Base-by-base conservation (phyloP, 2,888 invertebrate species). In the Blastobasis lacticolella region DNA sequence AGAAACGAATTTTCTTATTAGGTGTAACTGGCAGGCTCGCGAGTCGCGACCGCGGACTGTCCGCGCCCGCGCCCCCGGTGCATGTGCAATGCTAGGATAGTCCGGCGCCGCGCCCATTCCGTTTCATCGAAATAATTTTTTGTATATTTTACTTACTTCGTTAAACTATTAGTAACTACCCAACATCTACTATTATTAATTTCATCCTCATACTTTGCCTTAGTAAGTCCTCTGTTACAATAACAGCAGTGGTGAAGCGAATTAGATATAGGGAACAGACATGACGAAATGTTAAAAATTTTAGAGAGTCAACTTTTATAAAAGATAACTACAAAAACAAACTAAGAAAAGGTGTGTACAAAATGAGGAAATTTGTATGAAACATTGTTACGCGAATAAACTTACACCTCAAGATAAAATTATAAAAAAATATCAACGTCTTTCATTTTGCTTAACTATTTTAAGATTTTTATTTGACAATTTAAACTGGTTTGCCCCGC, bases 381-480 rank as follows among this genome's bases (percentile, higher is more conserved):
- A 84, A 87, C 80, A 86, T 87, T 88, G 88, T 88, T 88, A 88
- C 84, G 88, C 87, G 86, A 87, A 87, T 88, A 88, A 88, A 87
- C 87, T 86, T 88, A 88, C 87, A 88, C 88, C 88, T 86, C 87
- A 84, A 85, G 77, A 84, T 86, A 86, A 87, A 83, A 85, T 80
- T 81, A 79, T 73, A 81, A 75, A 81, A 81, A 74, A 58, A 69
- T 70, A 69, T 61, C 66, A 5, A 59, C 64, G 82, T 73, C 75
- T 86, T 88, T 87, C 76, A 82, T 83, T 85, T 80, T 10, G 42
- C 46, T 52, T 47, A 49, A 44, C 52, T 52, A 46, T 40, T 9
- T 37, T 23, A 23, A 23, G 23, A 23, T 23, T 23, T 23, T 23
- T 23, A 23, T 1, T 23, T 23, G 23, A 23, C 23, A 23, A 23